phyloP scores from a whole-genome alignment of 2,797 vertebrate species.

The Champsocephalus esox region DNA sequence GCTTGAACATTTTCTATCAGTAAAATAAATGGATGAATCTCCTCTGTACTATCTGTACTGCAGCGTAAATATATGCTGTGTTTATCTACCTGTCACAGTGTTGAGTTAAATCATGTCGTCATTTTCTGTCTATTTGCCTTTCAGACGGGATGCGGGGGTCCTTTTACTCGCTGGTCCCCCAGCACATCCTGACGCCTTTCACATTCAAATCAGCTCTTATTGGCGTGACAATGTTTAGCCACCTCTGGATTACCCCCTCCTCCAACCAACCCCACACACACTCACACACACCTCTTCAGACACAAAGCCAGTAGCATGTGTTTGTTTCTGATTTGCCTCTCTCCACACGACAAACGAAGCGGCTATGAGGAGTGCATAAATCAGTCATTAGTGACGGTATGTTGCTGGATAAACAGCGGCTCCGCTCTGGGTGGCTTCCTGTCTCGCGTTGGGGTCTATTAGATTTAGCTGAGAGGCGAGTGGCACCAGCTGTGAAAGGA shows the following conservation, averaged over 20 bases:
- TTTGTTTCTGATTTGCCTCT: slow-evolving; percentile 32
- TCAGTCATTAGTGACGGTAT: slow-evolving; percentile 65
- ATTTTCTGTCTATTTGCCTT: slow-evolving; percentile 21
- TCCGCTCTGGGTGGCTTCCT: slow-evolving; percentile 28
- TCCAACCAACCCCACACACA: slow-evolving; percentile 31
- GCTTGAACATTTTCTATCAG: background rate
- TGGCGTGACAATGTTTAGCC: slow-evolving; percentile 61
- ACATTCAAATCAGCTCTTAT: slow-evolving; percentile 70
- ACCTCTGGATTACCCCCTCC: slow-evolving; percentile 53
- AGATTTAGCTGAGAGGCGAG: slow-evolving; percentile 40
- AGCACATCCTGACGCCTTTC: slow-evolving; percentile 40
- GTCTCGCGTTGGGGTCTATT: slow-evolving; percentile 35
- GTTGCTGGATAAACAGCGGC: slow-evolving; percentile 53
- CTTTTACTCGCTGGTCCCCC: slow-evolving; percentile 17
- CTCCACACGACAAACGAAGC: slow-evolving; percentile 35
- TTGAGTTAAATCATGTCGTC: background rate
- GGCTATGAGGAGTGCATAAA: slow-evolving; percentile 32
- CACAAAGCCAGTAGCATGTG: slow-evolving; percentile 31
- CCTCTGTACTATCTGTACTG: background rate
- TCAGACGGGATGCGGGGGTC: slow-evolving; percentile 1
- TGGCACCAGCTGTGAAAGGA: slow-evolving; percentile 64
- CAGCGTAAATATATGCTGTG: too few relatives aligned
- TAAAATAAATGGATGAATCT: background rate
- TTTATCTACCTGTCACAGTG: background rate
- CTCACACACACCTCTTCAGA: background rate